Evolutionary conservation across 2,888 invertebrate species (phyloP).

Genomic region (Ceramica pisi): DNA sequence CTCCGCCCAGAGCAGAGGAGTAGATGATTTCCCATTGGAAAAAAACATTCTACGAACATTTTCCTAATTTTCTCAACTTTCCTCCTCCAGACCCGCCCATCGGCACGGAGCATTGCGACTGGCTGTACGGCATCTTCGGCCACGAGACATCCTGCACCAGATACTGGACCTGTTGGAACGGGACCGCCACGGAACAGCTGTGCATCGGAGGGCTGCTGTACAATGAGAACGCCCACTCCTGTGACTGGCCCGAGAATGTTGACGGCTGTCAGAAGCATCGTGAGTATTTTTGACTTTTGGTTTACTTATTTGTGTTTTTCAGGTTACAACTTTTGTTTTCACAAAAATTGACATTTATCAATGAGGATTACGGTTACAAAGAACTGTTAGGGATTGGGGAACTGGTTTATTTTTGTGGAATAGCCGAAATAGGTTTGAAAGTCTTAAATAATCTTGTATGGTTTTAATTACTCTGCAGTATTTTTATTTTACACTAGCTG

Average conservation of each 20-base stretch:
- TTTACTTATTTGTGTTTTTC: background rate
- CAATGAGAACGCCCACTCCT: conserved; percentile 97
- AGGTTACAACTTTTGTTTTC: background rate
- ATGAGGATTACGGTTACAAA: too few relatives aligned
- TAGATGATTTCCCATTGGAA: too few relatives aligned
- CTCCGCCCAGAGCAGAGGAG: too few relatives aligned
- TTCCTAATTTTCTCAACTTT: conserved; percentile 6
- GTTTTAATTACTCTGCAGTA: too few relatives aligned
- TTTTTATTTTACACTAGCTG: too few relatives aligned
- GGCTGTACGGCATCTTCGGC: conserved; percentile 98
- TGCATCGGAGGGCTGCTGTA: conserved; percentile 97
- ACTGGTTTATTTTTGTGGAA: too few relatives aligned
- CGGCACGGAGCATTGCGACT: conserved; percentile 96
- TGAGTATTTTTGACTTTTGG: conserved; percentile 88
- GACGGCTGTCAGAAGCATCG: conserved; percentile 98
- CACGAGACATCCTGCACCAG: conserved; percentile 98
- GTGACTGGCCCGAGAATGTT: conserved; percentile 98
- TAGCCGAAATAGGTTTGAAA: too few relatives aligned
- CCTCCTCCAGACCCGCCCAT: conserved; percentile 93
- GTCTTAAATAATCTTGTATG: background rate
- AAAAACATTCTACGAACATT: background rate
- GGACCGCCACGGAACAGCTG: conserved; percentile 97
- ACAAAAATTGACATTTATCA: too few relatives aligned
- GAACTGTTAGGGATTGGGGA: too few relatives aligned
- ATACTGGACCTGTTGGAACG: conserved; percentile 99